phyloP scores from a whole-genome alignment of 1,140 invertebrate genomes.

The Druon quercuslanigerum region DNA sequence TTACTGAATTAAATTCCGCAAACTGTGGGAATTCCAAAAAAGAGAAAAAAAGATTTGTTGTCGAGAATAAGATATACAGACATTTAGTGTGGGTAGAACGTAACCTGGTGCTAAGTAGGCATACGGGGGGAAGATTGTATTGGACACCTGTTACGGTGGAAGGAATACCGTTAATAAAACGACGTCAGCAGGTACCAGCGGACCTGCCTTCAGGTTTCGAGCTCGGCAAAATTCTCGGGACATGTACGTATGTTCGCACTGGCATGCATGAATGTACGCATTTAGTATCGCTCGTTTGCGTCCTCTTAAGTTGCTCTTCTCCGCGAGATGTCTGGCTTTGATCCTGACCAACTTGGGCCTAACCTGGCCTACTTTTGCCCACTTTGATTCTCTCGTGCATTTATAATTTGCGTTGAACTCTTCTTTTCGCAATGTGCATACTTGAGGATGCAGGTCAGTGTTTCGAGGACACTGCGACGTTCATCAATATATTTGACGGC shows the following conservation, averaged over 20 bases:
- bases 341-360: slow-evolving; percentile 14
- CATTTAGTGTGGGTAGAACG: slow-evolving; percentile 15
- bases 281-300: slow-evolving; percentile 1
- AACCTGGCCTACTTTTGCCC: slow-evolving; percentile 33
- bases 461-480: slow-evolving; percentile 1
- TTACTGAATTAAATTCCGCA: not conserved
- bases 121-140: slow-evolving; percentile 54
- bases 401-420: slow-evolving; percentile 18
- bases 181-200: slow-evolving; percentile 62
- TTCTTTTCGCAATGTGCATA: not conserved
- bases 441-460: slow-evolving; percentile 20
- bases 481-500: not conserved
- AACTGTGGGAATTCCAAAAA: not conserved
- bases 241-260: slow-evolving; percentile 19
- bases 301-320: slow-evolving; percentile 19
- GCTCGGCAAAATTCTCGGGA: slow-evolving; percentile 43
- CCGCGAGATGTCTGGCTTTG: not conserved
- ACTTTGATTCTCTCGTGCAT: slow-evolving; percentile 12
- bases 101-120: slow-evolving; percentile 49
- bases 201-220: slow-evolving; percentile 59
- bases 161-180: slow-evolving; percentile 69
- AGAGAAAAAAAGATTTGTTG: slow-evolving; percentile 4
- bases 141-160: slow-evolving; percentile 68
- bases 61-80: not conserved
- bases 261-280: slow-evolving; percentile 26